A percentile compares a stretch with the other conserved stretches of the same genome.
Conservation (phyloP, 2,797 vertebrate species). For the Clarias laeviceps region DNA sequence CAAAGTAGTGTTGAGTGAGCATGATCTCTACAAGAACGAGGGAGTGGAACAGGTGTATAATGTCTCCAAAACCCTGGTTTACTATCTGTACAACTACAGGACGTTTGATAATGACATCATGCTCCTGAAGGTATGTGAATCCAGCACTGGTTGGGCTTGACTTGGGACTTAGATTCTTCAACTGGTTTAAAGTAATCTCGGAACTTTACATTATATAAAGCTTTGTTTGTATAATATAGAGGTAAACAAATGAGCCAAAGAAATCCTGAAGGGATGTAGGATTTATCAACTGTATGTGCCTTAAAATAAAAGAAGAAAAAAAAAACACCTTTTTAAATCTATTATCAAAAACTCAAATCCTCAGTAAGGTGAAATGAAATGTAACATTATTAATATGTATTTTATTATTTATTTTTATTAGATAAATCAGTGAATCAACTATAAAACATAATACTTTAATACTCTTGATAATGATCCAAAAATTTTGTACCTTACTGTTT, state of each 20-base stretch:
- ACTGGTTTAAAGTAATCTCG: background rate
- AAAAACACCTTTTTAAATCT: background rate
- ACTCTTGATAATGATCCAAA: background rate
- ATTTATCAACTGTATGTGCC: background rate
- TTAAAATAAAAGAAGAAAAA: background rate
- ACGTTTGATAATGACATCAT: slow-evolving; percentile 77
- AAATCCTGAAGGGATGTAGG: background rate
- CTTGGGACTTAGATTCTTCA: background rate
- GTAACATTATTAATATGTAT: background rate
- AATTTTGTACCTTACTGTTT: background rate
- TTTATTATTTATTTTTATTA: background rate
- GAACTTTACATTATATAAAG: background rate
- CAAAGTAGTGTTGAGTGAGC: slow-evolving; percentile 71
- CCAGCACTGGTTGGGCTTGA: background rate
- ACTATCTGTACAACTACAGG: slow-evolving; percentile 64
- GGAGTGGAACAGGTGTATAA: slow-evolving; percentile 69
- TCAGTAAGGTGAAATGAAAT: background rate
- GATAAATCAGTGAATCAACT: background rate
- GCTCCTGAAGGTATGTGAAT: slow-evolving; percentile 75
- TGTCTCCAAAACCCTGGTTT: slow-evolving; percentile 59
- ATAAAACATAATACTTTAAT: background rate
- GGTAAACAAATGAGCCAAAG: background rate
- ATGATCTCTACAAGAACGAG: slow-evolving; percentile 59
- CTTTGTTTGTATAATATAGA: background rate
- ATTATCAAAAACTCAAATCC: background rate